phyloP scores from a whole-genome alignment of 2,888 invertebrate genomes.

The Bugulina stolonifera region DNA sequence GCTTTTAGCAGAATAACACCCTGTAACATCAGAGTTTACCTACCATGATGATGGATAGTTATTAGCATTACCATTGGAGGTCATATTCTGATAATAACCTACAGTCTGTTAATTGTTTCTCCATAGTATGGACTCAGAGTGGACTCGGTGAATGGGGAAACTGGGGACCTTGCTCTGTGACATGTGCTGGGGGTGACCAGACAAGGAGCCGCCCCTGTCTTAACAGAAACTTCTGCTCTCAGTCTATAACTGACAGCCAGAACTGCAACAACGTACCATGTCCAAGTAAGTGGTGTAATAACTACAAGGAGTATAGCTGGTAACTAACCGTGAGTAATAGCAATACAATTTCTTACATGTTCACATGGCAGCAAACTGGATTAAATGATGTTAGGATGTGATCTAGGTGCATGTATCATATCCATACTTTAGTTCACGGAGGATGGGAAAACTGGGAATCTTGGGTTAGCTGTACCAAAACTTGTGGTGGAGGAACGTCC shows the following conservation, averaged over 20 bases:
- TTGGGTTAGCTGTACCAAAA: conserved; percentile 17
- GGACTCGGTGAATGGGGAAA: conserved; percentile 1
- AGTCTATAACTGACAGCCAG: background rate
- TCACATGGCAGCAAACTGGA: no score
- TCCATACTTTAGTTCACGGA: conserved; percentile 12
- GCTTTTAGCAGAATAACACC: no score
- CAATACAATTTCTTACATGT: no score
- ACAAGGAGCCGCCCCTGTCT: background rate
- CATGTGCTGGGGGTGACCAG: conserved; percentile 18
- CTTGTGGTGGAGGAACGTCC: conserved; percentile 13
- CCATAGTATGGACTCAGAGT: background rate
- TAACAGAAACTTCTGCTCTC: background rate
- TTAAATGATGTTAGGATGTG: no score
- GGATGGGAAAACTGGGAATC: conserved; percentile 19
- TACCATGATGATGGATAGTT: no score
- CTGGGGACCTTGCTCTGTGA: conserved; percentile 10
- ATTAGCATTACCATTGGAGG: no score
- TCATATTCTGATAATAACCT: no score
- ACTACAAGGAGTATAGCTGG: background rate
- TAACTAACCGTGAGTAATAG: no score
- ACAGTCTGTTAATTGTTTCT: no score
- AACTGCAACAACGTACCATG: conserved; percentile 25
- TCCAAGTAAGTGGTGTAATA: conserved; percentile 14
- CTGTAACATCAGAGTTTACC: no score
- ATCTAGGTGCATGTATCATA: no score